Percentiles rank a stretch among this genome's conserved stretches.
phyloP scores from a whole-genome alignment of 2,113 vertebrate genomes.

The Ornithorhynchus anatinus region DNA sequence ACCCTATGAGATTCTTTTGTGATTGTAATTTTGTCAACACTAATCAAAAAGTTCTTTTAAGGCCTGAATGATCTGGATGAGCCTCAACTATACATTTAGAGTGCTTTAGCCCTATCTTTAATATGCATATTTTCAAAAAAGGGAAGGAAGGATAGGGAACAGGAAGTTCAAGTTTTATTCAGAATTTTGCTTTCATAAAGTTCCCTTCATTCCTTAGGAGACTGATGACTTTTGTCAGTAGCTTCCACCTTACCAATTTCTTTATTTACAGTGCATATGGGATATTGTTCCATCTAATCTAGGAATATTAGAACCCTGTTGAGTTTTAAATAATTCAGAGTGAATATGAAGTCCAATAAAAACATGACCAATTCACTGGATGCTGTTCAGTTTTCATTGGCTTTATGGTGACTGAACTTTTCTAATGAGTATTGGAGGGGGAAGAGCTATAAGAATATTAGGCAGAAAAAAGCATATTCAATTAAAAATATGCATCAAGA shows the following conservation, averaged over 20 bases:
- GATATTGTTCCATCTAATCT: not conserved
- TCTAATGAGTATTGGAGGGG: too few relatives aligned
- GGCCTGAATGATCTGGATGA: too few relatives aligned
- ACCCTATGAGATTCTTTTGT: too few relatives aligned
- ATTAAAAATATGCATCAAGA: too few relatives aligned
- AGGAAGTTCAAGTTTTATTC: not conserved
- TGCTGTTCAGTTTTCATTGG: not conserved
- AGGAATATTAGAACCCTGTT: not conserved
- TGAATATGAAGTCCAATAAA: not conserved
- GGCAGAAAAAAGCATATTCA: not conserved
- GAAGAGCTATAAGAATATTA: not conserved
- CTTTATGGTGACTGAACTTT: not conserved
- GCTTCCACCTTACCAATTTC: not conserved
- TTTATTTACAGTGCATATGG: slow-evolving; percentile 20
- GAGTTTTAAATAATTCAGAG: slow-evolving; percentile 6
- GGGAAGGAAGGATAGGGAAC: not conserved
- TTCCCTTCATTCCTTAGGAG: not conserved
- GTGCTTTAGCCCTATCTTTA: too few relatives aligned
- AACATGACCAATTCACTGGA: not conserved
- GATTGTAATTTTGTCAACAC: too few relatives aligned
- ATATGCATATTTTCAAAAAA: not conserved
- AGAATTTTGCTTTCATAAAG: not conserved
- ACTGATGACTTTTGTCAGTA: not conserved
- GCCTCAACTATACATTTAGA: too few relatives aligned
- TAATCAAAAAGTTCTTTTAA: too few relatives aligned